A percentile compares a stretch with the other conserved stretches of the same genome.
phyloP scores from a whole-genome alignment of 2,113 vertebrate species.

The Lycaon pictus region DNA sequence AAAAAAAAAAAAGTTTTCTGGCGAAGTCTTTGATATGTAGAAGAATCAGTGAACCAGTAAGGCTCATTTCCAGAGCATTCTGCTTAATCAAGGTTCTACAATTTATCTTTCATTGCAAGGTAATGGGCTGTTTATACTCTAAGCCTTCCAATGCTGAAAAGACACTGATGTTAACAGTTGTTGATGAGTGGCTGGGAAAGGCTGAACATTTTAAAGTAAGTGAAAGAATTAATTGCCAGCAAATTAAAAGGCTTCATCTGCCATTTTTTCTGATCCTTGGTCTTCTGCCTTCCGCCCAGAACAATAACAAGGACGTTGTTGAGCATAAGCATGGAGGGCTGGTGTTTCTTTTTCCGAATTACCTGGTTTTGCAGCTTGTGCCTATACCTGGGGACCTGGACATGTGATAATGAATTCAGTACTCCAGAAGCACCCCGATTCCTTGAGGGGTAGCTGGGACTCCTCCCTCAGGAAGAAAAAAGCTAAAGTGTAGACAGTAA shows the following conservation, averaged over 20 bases:
- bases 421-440: not conserved
- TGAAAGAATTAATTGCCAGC: conserved; percentile 73
- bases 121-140: conserved; percentile 62
- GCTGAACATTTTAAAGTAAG: conserved; percentile 75
- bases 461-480: not conserved
- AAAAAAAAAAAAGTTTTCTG: conserved; percentile 10
- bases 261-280: not conserved
- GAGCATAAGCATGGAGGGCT: not conserved
- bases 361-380: not conserved
- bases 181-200: conserved; percentile 59
- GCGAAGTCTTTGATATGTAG: conserved; percentile 38
- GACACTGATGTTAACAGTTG: conserved; percentile 67
- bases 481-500: not conserved
- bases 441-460: not conserved
- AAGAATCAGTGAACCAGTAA: conserved; percentile 62
- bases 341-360: not conserved
- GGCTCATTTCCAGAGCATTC: conserved; percentile 57
- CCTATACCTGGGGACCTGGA: not conserved
- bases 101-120: conserved; percentile 67
- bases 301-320: not conserved
- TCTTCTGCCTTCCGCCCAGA: conserved; percentile 4
- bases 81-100: conserved; percentile 65
- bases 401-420: not conserved
- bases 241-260: conserved; percentile 67
- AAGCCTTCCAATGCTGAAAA: conserved; percentile 51